A percentile compares a stretch with the other conserved stretches of the same genome.
These are phyloP conservation scores for Heterocephalus glaber DNA, from an alignment of 2,113 vertebrate genomes.

Conservation along the genomic window DNA sequence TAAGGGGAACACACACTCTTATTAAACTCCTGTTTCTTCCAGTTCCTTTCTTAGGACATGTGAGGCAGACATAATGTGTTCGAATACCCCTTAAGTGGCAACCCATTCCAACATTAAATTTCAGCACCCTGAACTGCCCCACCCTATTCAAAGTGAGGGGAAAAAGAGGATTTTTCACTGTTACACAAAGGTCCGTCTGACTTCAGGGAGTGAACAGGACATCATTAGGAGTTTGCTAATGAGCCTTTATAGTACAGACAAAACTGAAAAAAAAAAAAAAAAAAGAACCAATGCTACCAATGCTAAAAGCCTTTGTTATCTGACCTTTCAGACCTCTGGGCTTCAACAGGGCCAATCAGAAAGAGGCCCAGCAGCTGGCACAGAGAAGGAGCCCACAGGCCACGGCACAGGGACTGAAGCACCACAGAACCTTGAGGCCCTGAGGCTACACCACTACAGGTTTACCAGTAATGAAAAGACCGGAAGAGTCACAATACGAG, in stretches of 20 bases:
- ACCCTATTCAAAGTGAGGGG: not conserved
- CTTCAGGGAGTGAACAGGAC: not conserved
- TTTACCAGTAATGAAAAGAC: not conserved
- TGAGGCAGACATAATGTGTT: not conserved
- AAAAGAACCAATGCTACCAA: no score
- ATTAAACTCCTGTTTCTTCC: not conserved
- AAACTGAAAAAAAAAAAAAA: no score
- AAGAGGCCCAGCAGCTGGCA: not conserved
- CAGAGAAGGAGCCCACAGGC: not conserved
- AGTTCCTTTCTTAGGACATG: not conserved
- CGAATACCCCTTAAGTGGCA: not conserved
- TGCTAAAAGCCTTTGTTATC: not conserved
- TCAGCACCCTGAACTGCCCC: not conserved
- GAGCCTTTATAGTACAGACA: not conserved
- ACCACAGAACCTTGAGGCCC: not conserved
- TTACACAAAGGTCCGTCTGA: not conserved
- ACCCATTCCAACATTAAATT: not conserved
- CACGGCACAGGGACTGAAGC: not conserved
- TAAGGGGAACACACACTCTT: not conserved
- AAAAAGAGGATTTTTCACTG: not conserved
- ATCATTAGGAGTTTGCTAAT: not conserved
- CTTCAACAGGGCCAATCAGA: not conserved
- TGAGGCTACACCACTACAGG: not conserved
- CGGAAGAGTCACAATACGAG: not conserved
- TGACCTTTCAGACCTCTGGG: not conserved